These are phyloP conservation scores for Isichthys henryi DNA, from an alignment of 2,113 vertebrate species.

Conservation along the genomic window DNA sequence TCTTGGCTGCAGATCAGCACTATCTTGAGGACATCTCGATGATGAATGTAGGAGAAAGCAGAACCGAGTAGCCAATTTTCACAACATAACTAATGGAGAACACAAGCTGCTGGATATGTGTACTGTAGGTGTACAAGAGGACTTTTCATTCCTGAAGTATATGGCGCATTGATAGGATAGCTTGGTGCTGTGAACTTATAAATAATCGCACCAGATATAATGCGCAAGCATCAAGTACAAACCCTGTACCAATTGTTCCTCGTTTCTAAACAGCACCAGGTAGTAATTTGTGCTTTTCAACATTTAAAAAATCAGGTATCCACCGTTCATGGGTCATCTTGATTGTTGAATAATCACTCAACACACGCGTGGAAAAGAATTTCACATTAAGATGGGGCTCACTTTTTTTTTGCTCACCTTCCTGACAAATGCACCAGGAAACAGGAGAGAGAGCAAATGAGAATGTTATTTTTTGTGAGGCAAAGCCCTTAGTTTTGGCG, in stretches of 20 bases:
- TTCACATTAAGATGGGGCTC: neutral
- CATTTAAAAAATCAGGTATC: neutral
- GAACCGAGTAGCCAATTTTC: constrained; percentile 14
- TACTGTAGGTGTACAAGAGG: neutral
- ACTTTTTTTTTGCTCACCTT: neutral
- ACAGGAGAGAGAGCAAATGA: neutral
- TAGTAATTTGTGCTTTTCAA: neutral
- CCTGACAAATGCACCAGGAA: neutral
- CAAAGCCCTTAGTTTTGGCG: neutral
- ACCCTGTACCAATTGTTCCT: neutral
- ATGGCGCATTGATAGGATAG: neutral
- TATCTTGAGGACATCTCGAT: constrained; percentile 19
- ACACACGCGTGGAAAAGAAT: neutral
- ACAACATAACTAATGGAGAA: constrained; percentile 18
- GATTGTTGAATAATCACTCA: neutral
- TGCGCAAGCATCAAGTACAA: neutral
- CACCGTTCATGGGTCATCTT: neutral
- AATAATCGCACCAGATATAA: neutral
- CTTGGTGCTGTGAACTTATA: neutral
- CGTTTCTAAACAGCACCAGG: neutral
- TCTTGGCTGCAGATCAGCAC: constrained; percentile 14
- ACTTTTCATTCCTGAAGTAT: neutral
- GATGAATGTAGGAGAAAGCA: constrained; percentile 16
- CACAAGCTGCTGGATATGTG: neutral
- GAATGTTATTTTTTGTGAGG: neutral